Base-by-base conservation (phyloP, 2,113 vertebrate species). In the Polypterus bichir region DNA sequence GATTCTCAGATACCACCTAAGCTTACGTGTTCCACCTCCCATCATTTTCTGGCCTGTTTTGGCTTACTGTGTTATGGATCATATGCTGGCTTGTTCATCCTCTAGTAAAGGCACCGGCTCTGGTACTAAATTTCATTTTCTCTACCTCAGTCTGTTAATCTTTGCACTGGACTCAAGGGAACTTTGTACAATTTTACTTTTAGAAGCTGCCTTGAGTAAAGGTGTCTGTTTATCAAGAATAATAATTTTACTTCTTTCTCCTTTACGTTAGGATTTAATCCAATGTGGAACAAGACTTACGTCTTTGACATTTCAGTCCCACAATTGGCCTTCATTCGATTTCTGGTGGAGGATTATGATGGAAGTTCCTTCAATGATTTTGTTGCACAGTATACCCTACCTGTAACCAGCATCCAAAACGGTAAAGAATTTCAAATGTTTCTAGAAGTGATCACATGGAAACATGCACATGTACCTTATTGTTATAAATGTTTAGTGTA, bases 331-430 rank as follows among this genome's bases (percentile, higher is more conserved):
- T 62, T 98, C 3, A 69, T 98, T 62, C 86, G 89, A 44, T 96
- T 98, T 60, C 64, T 92, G 68, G 89, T 97, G 49, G 90, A 96
- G 70, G 96, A 98, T 65, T 86, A 93, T 1, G 96, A 98, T 46
- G 3, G 80, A 5, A 78, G 89, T 0, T 90, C 88, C 44, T 83
- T 83, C 11, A 97, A 98, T 0, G 96, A 98, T 73, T 84, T 90
- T 59, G 75, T 98, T 0, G 95, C 90, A 45, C 92, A 95, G 60
- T 95, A 86, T 73, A 91, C 91, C 7, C 74, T 97, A 8, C 93
- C 96, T 1, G 79, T 97, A 69, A 83, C 71, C 9, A 92, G 91
- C 53, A 69, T 93, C 60, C 88, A 93, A 77, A 84, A 78, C 48
- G 96, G 96, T 98, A 76, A 79, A 79, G 27, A 27, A 27, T 27